A percentile compares a stretch with the other conserved stretches of the same genome.
These are phyloP conservation scores for Centropyge bicolor DNA, from an alignment of 2,797 vertebrate genomes.

Conservation along the genomic window DNA sequence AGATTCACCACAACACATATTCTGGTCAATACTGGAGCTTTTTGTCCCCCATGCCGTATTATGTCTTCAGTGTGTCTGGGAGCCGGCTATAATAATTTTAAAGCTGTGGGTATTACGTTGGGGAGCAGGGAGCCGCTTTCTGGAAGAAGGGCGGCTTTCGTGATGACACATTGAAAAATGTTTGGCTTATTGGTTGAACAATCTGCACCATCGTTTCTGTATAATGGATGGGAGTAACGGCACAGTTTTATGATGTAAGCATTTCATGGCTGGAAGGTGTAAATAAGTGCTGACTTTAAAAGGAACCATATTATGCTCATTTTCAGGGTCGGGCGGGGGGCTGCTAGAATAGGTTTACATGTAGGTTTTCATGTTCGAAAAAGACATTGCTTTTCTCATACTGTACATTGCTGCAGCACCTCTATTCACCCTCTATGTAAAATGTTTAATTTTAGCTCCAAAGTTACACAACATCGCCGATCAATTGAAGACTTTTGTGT, in stretches of 20 bases:
- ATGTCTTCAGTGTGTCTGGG: conserved; percentile 32
- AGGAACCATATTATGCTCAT: no score
- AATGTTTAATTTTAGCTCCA: no score
- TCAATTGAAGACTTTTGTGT: no score
- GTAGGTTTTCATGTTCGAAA: no score
- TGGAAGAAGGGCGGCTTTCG: conserved; percentile 48
- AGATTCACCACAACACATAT: conserved; percentile 56
- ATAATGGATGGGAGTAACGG: conserved; percentile 57
- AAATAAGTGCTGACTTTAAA: conserved; percentile 68
- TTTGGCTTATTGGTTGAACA: conserved; percentile 59
- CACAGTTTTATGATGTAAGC: conserved; percentile 71
- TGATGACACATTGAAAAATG: conserved; percentile 60
- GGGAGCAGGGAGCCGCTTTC: conserved; percentile 22
- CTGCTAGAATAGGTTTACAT: no score
- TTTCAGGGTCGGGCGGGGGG: no score
- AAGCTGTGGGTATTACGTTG: conserved; percentile 27
- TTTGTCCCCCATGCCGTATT: conserved; percentile 31
- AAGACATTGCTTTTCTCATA: no score
- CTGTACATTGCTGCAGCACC: no score
- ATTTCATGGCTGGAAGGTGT: conserved; percentile 62
- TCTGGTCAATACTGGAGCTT: conserved; percentile 60
- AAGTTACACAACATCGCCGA: no score
- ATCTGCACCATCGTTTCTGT: conserved; percentile 49
- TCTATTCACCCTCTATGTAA: no score
- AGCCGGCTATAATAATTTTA: conserved; percentile 10